Evolutionary conservation across 2,797 vertebrate species (phyloP).

Genomic region (Enteromius unitaeniatus): DNA sequence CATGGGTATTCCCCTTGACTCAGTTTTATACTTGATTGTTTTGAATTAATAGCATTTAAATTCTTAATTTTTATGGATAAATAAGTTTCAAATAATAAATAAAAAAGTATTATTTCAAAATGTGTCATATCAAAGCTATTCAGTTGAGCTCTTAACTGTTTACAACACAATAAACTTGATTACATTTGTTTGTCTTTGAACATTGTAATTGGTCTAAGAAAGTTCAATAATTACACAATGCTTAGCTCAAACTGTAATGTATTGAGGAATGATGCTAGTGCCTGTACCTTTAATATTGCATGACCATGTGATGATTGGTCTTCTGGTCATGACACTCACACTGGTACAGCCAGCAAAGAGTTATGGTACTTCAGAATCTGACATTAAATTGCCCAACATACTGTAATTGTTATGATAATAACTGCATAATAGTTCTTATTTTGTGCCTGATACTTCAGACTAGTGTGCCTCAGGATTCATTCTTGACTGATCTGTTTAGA

Average conservation of each 20-base stretch:
- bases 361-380: slow-evolving; percentile 38
- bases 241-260: neutral
- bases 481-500: slow-evolving; percentile 31
- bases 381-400: slow-evolving; percentile 48
- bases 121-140: neutral
- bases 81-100: neutral
- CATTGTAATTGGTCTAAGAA: slow-evolving; percentile 3
- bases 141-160: neutral
- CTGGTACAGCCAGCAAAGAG: neutral
- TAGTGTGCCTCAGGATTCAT: neutral
- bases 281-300: slow-evolving; percentile 18
- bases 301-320: slow-evolving; percentile 4
- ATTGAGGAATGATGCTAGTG: neutral
- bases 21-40: neutral
- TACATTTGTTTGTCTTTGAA: neutral
- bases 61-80: neutral
- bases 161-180: neutral
- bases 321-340: neutral
- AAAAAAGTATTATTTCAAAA: neutral
- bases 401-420: slow-evolving; percentile 46
- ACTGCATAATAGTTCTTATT: slow-evolving; percentile 31
- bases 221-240: neutral
- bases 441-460: slow-evolving; percentile 28
- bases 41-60: neutral
- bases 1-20: neutral